Base-by-base conservation (phyloP, 2,888 invertebrate genomes). In the Drosophila paucipuncta region DNA sequence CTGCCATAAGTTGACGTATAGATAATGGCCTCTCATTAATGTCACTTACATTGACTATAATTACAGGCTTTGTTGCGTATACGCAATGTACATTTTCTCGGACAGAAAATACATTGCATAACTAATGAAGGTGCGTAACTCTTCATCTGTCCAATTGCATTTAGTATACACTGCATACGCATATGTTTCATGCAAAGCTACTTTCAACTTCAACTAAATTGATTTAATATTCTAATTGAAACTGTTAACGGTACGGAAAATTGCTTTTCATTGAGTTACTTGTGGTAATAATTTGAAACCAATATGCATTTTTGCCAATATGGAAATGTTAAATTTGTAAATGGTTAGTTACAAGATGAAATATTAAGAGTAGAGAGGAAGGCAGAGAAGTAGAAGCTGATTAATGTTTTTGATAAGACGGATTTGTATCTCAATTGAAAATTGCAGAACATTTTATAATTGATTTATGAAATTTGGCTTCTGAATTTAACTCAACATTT, bases 1-100 rank as follows among this genome's bases (percentile, higher is more conserved):
- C 28, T 11, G 31, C 31, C 10, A n/a, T 37, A 25, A 37, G 37
- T 28, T n/a, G 11, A 11, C 25, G 22, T 28, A 4, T 11, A 28
- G n/a, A 39, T 18, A 55, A 53, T 49, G 30, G 52, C 31, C 57
- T 57, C 31, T 54, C 58, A 73, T 78, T 74, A 74, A 70, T 78
- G 69, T 73, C 69, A 74, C 62, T 68, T 63, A 39, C 55, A 37
- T 54, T 65, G 64, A 55, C 50, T 39, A 25, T 82, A 82, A 61
- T 68, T 74, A 50, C 52, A 4, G 47, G 50, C 22, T 43, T 49
- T 18, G 47, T 66, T 78, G 68, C 76, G 83, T 83, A 85, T 87
- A 75, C 83, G 85, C 81, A 81, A 63, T 62, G 71, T n/a, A 9
- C 35, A 37, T 18, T 47, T 58, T 53, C n/a, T 11, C 35, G 1